A percentile compares a stretch with the other conserved stretches of the same genome.
Evolutionary conservation across 1,140 invertebrate genomes (phyloP).

Genomic region (Parasteatoda tepidariorum): DNA sequence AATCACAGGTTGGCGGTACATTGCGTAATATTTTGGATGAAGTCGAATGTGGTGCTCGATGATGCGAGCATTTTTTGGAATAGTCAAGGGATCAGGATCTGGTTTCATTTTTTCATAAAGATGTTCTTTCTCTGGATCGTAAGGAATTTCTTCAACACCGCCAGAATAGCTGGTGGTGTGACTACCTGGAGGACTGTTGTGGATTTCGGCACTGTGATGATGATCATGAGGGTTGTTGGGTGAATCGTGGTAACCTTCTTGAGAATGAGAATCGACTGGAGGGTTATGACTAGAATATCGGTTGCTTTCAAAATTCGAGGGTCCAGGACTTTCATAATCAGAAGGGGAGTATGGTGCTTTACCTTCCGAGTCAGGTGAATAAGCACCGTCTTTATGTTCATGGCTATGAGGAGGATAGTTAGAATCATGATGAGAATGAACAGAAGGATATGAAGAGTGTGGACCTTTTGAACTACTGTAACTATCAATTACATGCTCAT

Average conservation of each 20-base stretch:
- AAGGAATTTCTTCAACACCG: not conserved
- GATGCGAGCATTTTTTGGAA: constrained; percentile 36
- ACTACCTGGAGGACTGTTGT: not conserved
- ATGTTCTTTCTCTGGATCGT: constrained; percentile 5
- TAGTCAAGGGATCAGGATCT: constrained; percentile 29
- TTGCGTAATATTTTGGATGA: constrained; percentile 17
- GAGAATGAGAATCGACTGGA: not conserved
- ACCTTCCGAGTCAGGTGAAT: not conserved
- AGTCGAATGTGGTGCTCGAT: constrained; percentile 44
- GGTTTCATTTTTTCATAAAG: constrained; percentile 6
- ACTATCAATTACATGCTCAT: not conserved
- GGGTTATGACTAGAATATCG: not conserved
- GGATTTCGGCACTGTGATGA: not conserved
- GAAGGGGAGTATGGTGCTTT: not conserved
- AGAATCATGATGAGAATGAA: not conserved
- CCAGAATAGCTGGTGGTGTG: not conserved
- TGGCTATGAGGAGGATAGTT: not conserved
- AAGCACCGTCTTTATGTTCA: not conserved
- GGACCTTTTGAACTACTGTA: not conserved
- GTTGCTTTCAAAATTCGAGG: not conserved
- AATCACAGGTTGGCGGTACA: not conserved
- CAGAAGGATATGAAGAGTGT: not conserved
- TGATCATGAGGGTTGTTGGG: not conserved
- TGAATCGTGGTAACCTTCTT: not conserved
- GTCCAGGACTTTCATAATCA: not conserved